Conservation (phyloP, 2,113 vertebrate species). For the Pongo abelii region DNA sequence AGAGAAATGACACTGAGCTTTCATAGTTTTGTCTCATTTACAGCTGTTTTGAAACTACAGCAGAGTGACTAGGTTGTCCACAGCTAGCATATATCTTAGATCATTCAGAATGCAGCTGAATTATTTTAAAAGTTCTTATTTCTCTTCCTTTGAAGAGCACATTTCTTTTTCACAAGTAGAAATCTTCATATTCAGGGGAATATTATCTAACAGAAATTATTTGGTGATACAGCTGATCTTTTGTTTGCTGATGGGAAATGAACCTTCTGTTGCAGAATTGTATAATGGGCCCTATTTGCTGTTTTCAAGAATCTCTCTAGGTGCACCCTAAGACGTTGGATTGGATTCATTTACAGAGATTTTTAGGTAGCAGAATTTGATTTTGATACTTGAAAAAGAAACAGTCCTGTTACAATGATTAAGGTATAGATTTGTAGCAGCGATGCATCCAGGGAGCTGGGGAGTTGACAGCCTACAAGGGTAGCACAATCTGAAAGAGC, state of each 20-base stretch:
- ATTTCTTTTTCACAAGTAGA: conserved; percentile 32
- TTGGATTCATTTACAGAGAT: not conserved
- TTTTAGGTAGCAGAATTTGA: not conserved
- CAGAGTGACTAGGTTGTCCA: not conserved
- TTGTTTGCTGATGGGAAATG: conserved; percentile 38
- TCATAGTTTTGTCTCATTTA: not conserved
- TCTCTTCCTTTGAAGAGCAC: conserved; percentile 16
- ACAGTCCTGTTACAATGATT: not conserved
- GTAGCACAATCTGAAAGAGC: not conserved
- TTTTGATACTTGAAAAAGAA: conserved; percentile 19
- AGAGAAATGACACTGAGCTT: not conserved
- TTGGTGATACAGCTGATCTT: not conserved
- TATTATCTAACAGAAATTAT: not conserved
- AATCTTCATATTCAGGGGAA: not conserved
- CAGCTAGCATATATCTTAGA: not conserved
- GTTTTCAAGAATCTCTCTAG: not conserved
- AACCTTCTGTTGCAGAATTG: conserved; percentile 36
- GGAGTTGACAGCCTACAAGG: not conserved
- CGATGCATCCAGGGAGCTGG: not conserved
- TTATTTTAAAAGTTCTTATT: conserved; percentile 18
- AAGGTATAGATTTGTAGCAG: not conserved
- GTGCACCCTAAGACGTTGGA: not conserved
- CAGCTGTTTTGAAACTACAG: not conserved
- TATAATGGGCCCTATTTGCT: not conserved
- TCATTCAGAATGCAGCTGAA: not conserved